These are phyloP conservation scores for Margaritifera margaritifera DNA, from an alignment of 2,888 invertebrate species.

Conservation along the genomic window DNA sequence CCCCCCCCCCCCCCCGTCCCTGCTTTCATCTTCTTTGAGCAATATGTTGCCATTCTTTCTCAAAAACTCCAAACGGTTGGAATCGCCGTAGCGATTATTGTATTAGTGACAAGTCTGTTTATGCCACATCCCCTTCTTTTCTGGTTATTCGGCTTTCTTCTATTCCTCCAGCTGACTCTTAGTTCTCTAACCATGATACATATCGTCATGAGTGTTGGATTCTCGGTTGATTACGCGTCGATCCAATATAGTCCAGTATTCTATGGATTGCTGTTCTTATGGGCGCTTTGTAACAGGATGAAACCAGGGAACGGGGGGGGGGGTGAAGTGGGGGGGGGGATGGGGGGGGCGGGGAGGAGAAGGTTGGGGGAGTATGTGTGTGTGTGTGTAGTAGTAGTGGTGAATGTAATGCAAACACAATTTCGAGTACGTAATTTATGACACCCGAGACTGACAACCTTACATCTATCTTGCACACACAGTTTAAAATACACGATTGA, in stretches of 20 bases:
- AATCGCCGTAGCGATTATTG: constrained; percentile 53
- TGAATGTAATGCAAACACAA: too few species aligned
- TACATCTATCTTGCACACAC: too few species aligned
- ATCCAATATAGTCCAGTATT: constrained; percentile 51
- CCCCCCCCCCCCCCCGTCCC: too few species aligned
- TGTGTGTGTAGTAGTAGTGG: too few species aligned
- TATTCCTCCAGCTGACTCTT: constrained; percentile 45
- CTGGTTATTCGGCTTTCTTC: constrained; percentile 50
- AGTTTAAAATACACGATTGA: too few species aligned
- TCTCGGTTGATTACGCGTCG: constrained; percentile 58
- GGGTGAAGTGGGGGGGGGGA: too few species aligned
- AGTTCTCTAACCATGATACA: constrained; percentile 65
- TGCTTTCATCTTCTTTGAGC: constrained; percentile 59
- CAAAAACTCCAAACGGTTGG: constrained; percentile 58
- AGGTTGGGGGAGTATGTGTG: too few species aligned
- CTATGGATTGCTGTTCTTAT: constrained; percentile 43
- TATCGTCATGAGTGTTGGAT: constrained; percentile 61
- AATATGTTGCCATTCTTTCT: constrained; percentile 56
- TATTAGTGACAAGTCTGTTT: constrained; percentile 56
- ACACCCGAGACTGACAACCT: too few species aligned
- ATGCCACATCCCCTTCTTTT: constrained; percentile 60
- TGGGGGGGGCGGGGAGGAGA: too few species aligned
- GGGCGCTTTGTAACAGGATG: too few species aligned
- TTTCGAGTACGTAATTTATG: too few species aligned
- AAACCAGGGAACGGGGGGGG: too few species aligned